Evolutionary conservation across 2,888 invertebrate genomes (phyloP).

Genomic region (Drosophila anomalipes): DNA sequence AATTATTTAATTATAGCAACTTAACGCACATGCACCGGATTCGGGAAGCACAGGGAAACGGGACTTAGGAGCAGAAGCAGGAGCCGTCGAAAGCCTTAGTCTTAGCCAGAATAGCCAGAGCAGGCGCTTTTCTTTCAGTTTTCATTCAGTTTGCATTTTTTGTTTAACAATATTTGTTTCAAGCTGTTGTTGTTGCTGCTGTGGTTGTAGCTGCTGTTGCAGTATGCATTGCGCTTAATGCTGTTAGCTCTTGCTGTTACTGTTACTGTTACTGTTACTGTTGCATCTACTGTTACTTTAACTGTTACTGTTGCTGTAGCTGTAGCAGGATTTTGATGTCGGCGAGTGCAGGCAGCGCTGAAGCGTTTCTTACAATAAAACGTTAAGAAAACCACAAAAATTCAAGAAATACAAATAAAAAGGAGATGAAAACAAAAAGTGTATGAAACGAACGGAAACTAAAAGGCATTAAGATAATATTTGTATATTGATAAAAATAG

Average conservation of each 20-base stretch:
- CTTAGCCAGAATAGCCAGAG: conserved; percentile 62
- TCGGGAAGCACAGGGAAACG: conserved; percentile 79
- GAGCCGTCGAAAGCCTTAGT: conserved; percentile 74
- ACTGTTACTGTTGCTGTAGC: conserved; percentile 50
- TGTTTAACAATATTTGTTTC: conserved; percentile 32
- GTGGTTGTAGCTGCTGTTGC: conserved; percentile 25
- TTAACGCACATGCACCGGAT: conserved; percentile 79
- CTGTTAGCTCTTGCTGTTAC: conserved; percentile 41
- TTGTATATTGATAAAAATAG: conserved; percentile 20
- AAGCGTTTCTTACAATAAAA: conserved; percentile 60
- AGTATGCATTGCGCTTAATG: conserved; percentile 28
- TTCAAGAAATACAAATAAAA: conserved; percentile 21
- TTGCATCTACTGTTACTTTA: conserved; percentile 27
- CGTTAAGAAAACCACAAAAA: conserved; percentile 37
- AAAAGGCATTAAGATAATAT: conserved; percentile 39
- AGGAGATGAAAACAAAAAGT: conserved; percentile 5
- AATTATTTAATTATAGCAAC: conserved; percentile 67
- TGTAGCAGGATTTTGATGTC: conserved; percentile 61
- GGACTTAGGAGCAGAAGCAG: conserved; percentile 78
- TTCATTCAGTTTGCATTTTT: conserved; percentile 21
- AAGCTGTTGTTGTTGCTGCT: conserved; percentile 40
- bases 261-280: conserved; percentile 31
- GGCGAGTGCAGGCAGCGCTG: conserved; percentile 67
- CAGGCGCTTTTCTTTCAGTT: conserved; percentile 52
- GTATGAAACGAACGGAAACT: conserved; percentile 19